Evolutionary conservation across 2,113 vertebrate genomes (phyloP).

Genomic region (Sceloporus undulatus): DNA sequence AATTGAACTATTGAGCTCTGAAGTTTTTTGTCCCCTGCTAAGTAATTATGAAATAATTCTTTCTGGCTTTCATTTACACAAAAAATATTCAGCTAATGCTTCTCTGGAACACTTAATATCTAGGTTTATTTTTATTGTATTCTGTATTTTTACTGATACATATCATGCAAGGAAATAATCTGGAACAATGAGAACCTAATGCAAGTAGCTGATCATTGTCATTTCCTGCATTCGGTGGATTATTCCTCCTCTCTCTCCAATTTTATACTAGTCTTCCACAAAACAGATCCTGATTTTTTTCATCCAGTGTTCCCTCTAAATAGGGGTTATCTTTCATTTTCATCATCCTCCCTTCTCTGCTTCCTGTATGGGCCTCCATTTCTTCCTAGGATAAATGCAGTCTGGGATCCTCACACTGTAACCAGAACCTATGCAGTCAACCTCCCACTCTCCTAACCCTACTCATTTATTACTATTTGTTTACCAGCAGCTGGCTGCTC

Average conservation of each 20-base stretch:
- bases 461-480: rapidly evolving
- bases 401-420: not conserved
- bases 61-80: constrained; percentile 45
- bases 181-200: constrained; percentile 25
- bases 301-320: not conserved
- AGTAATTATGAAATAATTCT: constrained; percentile 38
- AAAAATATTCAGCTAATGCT: constrained; percentile 11
- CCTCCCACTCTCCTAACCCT: not conserved
- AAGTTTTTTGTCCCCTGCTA: not conserved
- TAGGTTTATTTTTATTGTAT: constrained; percentile 31
- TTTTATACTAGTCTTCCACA: constrained; percentile 32
- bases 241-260: not conserved
- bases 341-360: not conserved
- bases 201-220: not conserved
- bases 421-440: not conserved
- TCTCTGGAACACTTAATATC: constrained; percentile 42
- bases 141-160: constrained; percentile 32
- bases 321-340: not conserved
- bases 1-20: constrained; percentile 25
- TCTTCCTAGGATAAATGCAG: too few relatives aligned
- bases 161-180: constrained; percentile 38
- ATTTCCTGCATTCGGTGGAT: not conserved
- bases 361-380: not conserved
- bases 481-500: constrained; percentile 17
- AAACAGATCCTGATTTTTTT: not conserved